Evolutionary conservation across 2,797 vertebrate species (phyloP).

Genomic region (Australoheros facetus): DNA sequence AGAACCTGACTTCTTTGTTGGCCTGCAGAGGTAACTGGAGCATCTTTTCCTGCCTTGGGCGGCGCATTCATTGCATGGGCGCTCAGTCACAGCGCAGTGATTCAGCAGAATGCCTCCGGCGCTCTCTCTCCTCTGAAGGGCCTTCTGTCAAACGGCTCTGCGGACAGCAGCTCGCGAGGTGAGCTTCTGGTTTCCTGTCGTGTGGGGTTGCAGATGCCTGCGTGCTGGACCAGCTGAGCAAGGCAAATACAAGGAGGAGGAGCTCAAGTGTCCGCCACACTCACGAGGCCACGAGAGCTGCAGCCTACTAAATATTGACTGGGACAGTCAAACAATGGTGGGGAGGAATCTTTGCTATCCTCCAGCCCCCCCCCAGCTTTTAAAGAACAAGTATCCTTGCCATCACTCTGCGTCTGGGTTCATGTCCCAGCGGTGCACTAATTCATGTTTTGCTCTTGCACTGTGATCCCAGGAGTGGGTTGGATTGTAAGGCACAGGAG

Average conservation of each 20-base stretch:
- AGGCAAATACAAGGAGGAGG: conserved; percentile 66
- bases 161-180: conserved; percentile 66
- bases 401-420: conserved; percentile 21
- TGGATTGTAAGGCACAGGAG: conserved; percentile 46
- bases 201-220: conserved; percentile 81
- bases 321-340: conserved; percentile 57
- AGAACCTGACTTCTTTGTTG: conserved; percentile 54
- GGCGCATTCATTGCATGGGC: conserved; percentile 60
- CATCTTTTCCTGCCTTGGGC: conserved; percentile 67
- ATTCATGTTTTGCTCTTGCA: conserved; percentile 37
- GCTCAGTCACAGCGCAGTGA: conserved; percentile 75
- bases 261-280: conserved; percentile 65
- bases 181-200: conserved; percentile 74
- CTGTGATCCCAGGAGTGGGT: conserved; percentile 43
- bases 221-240: conserved; percentile 70
- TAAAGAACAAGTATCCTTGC: conserved; percentile 30
- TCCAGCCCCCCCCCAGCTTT: background rate
- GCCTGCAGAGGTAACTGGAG: conserved; percentile 68
- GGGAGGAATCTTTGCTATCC: conserved; percentile 44
- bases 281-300: conserved; percentile 51
- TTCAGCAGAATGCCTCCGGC: conserved; percentile 80
- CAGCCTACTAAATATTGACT: conserved; percentile 58
- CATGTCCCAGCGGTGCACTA: conserved; percentile 43
- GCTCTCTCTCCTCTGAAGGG: conserved; percentile 60
- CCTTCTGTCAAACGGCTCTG: conserved; percentile 67